phyloP scores from a whole-genome alignment of 2,113 vertebrate genomes.

The Erpornis zantholeuca region DNA sequence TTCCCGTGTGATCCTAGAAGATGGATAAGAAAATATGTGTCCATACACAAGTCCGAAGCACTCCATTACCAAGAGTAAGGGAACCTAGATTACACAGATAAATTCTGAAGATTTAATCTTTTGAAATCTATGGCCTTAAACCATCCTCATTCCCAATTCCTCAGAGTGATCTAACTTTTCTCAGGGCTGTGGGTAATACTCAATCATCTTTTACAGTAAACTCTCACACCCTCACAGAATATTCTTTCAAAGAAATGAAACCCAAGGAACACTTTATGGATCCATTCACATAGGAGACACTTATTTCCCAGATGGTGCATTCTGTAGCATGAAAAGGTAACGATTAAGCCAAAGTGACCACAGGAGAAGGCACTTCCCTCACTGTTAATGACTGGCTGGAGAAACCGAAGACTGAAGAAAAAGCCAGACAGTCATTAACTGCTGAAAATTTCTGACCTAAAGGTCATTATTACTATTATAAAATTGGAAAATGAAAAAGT shows the following conservation, averaged over 20 bases:
- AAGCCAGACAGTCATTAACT: slow-evolving; percentile 64
- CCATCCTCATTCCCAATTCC: background rate
- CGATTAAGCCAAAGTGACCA: slow-evolving; percentile 4
- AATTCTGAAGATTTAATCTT: slow-evolving; percentile 41
- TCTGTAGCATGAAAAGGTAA: slow-evolving; percentile 21
- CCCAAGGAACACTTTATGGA: background rate
- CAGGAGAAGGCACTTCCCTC: slow-evolving; percentile 13
- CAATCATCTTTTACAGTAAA: slow-evolving; percentile 27
- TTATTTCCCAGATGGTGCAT: slow-evolving; percentile 55
- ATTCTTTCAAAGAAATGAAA: slow-evolving; percentile 43
- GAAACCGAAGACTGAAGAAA: background rate
- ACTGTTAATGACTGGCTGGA: slow-evolving; percentile 44
- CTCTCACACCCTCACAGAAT: background rate
- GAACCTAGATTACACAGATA: slow-evolving; percentile 34
- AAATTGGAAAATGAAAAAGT: slow-evolving; percentile 70
- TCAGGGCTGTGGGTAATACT: background rate
- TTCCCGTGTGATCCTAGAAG: background rate
- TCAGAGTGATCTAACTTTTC: slow-evolving; percentile 2
- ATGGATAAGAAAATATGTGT: background rate
- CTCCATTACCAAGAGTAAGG: background rate
- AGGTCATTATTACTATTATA: slow-evolving; percentile 62
- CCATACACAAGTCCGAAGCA: background rate
- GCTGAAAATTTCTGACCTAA: slow-evolving; percentile 67
- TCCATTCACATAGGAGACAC: background rate
- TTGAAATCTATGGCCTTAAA: slow-evolving; percentile 11